These are phyloP conservation scores for Phacellophora camtschatica DNA, from an alignment of 30 jellyfish, hydroid and myxozoan genomes.

Conservation along the genomic window DNA sequence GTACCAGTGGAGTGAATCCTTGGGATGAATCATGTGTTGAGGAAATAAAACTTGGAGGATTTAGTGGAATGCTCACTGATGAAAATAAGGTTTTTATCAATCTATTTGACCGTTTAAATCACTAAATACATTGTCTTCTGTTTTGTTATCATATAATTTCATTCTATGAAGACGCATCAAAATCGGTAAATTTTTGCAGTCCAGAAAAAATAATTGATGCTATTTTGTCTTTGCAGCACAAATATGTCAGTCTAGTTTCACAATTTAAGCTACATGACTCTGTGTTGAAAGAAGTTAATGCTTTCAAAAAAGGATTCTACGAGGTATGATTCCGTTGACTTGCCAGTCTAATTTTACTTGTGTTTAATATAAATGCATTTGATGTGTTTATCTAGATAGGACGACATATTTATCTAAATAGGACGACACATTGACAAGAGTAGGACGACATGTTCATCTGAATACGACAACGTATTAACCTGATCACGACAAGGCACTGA, in stretches of 20 bases:
- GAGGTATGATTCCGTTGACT: conserved; percentile 34
- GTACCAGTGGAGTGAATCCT: conserved; percentile 41
- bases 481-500: too few species aligned
- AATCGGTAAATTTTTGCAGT: too few species aligned
- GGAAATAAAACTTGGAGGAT: conserved; percentile 35
- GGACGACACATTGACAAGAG: too few species aligned
- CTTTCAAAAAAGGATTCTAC: conserved; percentile 70
- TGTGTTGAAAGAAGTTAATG: conserved; percentile 41
- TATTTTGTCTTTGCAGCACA: conserved; percentile 30
- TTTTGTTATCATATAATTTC: not conserved
- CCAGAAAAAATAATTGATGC: too few species aligned
- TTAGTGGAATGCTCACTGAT: conserved; percentile 50
- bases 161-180: too few species aligned
- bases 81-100: conserved; percentile 61
- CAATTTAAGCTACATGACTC: conserved; percentile 47
- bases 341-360: too few species aligned
- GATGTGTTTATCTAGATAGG: too few species aligned
- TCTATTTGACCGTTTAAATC: not conserved
- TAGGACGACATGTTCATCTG: too few species aligned
- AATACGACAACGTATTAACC: too few species aligned
- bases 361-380: too few species aligned
- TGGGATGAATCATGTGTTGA: conserved; percentile 64
- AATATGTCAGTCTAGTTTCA: conserved; percentile 57
- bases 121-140: not conserved
- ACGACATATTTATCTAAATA: too few species aligned